phyloP scores from a whole-genome alignment of 2,797 vertebrate genomes.

The Pyrocephalus nanus region DNA sequence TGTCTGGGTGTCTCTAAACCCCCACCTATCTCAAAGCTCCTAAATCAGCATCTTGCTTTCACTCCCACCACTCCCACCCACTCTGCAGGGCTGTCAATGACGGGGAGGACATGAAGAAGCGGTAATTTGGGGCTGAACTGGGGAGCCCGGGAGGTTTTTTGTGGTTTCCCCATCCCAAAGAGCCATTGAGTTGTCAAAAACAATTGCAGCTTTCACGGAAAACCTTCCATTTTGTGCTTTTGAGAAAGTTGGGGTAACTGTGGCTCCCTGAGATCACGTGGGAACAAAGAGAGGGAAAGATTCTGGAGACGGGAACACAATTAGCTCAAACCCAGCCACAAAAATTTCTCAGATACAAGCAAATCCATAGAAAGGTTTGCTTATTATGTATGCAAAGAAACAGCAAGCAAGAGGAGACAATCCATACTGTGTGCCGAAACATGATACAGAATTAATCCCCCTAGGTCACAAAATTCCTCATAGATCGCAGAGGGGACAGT shows the following conservation, averaged over 20 bases:
- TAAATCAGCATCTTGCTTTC: not conserved
- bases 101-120: not conserved
- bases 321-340: not conserved
- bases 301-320: not conserved
- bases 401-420: not conserved
- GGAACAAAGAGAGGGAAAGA: not conserved
- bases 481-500: slow-evolving; percentile 13
- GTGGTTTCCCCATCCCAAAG: not conserved
- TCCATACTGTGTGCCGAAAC: not conserved
- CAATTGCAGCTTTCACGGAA: not conserved
- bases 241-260: not conserved
- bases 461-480: slow-evolving; percentile 30
- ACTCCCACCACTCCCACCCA: not conserved
- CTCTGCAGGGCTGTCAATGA: not conserved
- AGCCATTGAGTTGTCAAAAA: not conserved
- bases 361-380: not conserved
- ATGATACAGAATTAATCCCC: slow-evolving; percentile 49
- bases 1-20: not conserved
- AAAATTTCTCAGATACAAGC: not conserved
- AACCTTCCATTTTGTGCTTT: not conserved
- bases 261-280: not conserved
- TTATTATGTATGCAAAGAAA: slow-evolving; percentile 31
- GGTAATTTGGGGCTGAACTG: not conserved
- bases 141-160: not conserved
- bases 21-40: not conserved